phyloP scores from a whole-genome alignment of 2,113 vertebrate species.

The Siniperca knerii region DNA sequence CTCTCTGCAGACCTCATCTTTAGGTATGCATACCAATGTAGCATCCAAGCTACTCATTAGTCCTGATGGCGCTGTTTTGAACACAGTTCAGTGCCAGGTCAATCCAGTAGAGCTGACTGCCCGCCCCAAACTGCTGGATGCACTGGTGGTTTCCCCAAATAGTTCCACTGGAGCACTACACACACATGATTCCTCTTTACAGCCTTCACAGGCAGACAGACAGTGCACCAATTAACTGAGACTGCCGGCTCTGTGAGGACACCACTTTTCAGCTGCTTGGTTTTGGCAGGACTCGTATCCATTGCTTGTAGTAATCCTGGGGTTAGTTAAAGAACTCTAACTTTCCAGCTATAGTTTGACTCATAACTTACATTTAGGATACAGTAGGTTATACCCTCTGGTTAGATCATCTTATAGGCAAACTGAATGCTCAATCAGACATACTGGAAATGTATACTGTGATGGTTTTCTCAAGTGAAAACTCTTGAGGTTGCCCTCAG shows the following conservation, averaged over 20 bases:
- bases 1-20: conserved; percentile 66
- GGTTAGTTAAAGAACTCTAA: conserved; percentile 38
- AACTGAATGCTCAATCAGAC: conserved; percentile 49
- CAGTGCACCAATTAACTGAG: conserved; percentile 59
- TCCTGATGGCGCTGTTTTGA: conserved; percentile 92
- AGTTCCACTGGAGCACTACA: conserved; percentile 82
- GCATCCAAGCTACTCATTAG: conserved; percentile 91
- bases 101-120: conserved; percentile 76
- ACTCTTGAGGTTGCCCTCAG: conserved; percentile 35
- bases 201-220: conserved; percentile 56
- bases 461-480: conserved; percentile 57
- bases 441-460: conserved; percentile 62
- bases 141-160: conserved; percentile 81
- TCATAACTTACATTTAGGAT: conserved; percentile 45
- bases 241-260: conserved; percentile 32
- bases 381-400: conserved; percentile 44
- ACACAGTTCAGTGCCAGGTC: conserved; percentile 84
- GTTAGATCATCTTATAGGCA: conserved; percentile 39
- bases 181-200: conserved; percentile 74
- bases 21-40: conserved; percentile 81
- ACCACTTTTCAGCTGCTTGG: conserved; percentile 29
- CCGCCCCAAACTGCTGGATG: conserved; percentile 78
- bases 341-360: conserved; percentile 56
- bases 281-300: conserved; percentile 33
- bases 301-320: conserved; percentile 45